Percentiles rank a stretch among this genome's conserved stretches.
These are phyloP conservation scores for Pachypanchax playfairii DNA, from an alignment of 2,113 vertebrate genomes.

Conservation along the genomic window DNA sequence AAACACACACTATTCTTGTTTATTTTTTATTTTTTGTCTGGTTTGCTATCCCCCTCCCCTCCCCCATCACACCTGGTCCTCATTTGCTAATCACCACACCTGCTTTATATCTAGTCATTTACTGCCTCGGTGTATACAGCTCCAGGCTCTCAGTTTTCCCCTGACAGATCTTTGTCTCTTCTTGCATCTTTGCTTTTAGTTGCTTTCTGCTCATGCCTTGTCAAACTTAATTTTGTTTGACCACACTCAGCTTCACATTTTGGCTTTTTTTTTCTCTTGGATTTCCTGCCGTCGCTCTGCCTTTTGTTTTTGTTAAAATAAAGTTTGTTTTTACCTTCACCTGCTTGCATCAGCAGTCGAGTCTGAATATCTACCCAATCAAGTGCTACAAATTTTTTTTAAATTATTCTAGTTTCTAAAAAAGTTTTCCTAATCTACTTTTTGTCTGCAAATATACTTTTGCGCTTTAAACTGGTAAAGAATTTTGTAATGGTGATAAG, in stretches of 20 bases:
- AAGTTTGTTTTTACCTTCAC: background rate
- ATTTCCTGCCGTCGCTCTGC: background rate
- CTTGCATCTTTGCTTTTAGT: too few relatives aligned
- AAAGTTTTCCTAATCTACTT: too few relatives aligned
- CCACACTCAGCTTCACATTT: background rate
- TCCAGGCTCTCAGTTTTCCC: background rate
- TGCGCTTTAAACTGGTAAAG: too few relatives aligned
- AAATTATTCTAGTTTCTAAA: too few relatives aligned
- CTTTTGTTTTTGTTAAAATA: background rate
- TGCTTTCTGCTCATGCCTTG: background rate
- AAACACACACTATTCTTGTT: too few relatives aligned
- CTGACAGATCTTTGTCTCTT: background rate
- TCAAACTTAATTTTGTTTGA: background rate
- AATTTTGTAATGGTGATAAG: too few relatives aligned
- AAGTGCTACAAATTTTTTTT: too few relatives aligned
- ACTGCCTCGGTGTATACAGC: background rate
- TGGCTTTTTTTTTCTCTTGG: background rate
- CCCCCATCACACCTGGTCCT: background rate
- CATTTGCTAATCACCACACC: background rate
- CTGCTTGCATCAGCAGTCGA: too few relatives aligned
- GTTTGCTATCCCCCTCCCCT: background rate
- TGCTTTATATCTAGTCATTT: background rate
- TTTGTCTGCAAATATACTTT: too few relatives aligned
- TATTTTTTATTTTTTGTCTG: background rate
- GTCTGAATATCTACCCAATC: too few relatives aligned